These are phyloP conservation scores for Hyles euphorbiae DNA, from an alignment of 1,140 invertebrate species.

Conservation along the genomic window DNA sequence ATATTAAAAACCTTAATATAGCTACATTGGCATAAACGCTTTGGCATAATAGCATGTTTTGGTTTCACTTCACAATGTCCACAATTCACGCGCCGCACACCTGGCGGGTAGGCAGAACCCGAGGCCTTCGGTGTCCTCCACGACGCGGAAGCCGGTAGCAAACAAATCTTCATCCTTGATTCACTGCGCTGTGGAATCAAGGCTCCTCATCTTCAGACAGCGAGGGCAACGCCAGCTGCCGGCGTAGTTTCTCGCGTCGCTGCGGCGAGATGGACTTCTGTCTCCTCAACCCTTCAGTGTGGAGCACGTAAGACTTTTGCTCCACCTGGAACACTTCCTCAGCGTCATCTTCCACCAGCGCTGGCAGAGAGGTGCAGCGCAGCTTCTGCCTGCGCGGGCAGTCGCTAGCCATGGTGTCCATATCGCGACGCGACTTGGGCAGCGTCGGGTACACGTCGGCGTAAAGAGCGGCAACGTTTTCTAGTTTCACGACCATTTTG, in stretches of 20 bases:
- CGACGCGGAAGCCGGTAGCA: constrained; percentile 20
- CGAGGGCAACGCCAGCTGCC: constrained; percentile 57
- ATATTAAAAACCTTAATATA: constrained; percentile 12
- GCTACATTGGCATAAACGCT: constrained; percentile 19
- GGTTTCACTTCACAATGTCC: constrained; percentile 23
- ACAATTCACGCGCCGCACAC: constrained; percentile 13
- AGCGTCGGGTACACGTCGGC: constrained; percentile 59
- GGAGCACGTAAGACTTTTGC: constrained; percentile 42
- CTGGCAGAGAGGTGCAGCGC: constrained; percentile 39
- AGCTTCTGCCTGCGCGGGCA: constrained; percentile 47
- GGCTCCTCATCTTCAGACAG: constrained; percentile 68
- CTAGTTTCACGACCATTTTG: constrained; percentile 68
- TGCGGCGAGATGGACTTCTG: constrained; percentile 63
- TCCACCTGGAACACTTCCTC: constrained; percentile 53
- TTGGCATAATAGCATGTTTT: constrained; percentile 20
- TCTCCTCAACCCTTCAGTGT: constrained; percentile 43
- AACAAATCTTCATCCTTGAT: constrained; percentile 46
- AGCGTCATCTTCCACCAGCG: constrained; percentile 64
- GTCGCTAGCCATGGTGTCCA: constrained; percentile 35
- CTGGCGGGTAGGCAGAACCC: constrained; percentile 11
- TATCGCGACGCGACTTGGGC: constrained; percentile 41
- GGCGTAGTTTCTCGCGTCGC: constrained; percentile 47
- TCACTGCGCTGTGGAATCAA: constrained; percentile 35
- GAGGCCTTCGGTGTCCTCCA: constrained; percentile 3
- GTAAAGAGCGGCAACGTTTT: constrained; percentile 51